Evolutionary conservation across 2,888 invertebrate species (phyloP), one percentile per base, ranked within the genome.

Genomic region (Bruchidius siliquastri): DNA sequence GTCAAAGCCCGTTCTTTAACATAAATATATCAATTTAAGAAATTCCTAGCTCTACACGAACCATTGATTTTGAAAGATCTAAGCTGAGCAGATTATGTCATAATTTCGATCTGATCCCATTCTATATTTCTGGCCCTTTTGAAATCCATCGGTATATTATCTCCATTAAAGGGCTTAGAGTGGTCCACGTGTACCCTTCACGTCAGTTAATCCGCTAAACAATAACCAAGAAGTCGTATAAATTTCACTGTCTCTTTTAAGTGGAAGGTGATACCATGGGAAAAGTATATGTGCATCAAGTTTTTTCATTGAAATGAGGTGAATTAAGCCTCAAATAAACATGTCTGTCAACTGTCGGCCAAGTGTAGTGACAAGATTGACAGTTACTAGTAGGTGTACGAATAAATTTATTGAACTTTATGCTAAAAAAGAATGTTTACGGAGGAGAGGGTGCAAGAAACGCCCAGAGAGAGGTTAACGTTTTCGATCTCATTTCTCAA

Each of bases 31-130:
- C 73, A 73, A 68, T 69, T 71, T 69, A 71, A 67, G 69, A 73
- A 68, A 49, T 49, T 49, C 49, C 49, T 18, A 49, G 49, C 72
- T 71, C 69, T 70, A 49, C 22, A 68, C 73, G 72, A 72, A 66
- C 74, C 72, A 74, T 74, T 74, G 74, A 71, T 30, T 74, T 68
- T 21, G 68, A 71, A 72, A 72, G 67, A 72, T 72, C 74, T 77
- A 74, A 75, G 49, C 49, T 13, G 74, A 68, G 70, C 18, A 18
- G 79, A 78, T 79, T 78, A 78, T 72, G 78, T 78, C 78, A 76
- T 71, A 74, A 77, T 74, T 77, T 76, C 74, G 75, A 78, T 75
- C 71, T 75, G 71, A 75, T 74, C 68, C 69, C 26, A 20, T 68
- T 70, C 69, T 32, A 74, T 66, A 71, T 71, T 72, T 67, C 20